Conservation (phyloP, 64 coral and sea anemone species). For the Catalaphyllia jardinei region DNA sequence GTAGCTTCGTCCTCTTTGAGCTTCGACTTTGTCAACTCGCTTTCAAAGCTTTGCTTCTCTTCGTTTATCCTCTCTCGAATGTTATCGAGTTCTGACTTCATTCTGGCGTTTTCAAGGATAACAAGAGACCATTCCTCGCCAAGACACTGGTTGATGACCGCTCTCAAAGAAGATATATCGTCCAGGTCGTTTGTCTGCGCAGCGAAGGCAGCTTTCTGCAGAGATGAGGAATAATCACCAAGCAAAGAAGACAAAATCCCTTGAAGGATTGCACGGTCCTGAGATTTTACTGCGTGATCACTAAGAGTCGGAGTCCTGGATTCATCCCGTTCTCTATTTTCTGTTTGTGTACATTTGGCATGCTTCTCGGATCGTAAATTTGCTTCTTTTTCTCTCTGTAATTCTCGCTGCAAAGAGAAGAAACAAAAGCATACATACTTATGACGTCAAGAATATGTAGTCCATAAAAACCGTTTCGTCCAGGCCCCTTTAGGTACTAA, state of each 20-base stretch:
- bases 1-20: not conserved
- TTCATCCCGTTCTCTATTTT: not conserved
- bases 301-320: not conserved
- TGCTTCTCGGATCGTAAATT: not conserved
- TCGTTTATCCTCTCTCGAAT: slow-evolving; percentile 29
- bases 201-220: slow-evolving; percentile 31
- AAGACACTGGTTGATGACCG: slow-evolving; percentile 45
- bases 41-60: slow-evolving; percentile 24
- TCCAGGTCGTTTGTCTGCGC: slow-evolving; percentile 4
- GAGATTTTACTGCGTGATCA: not conserved
- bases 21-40: slow-evolving; percentile 34
- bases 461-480: not conserved
- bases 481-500: not conserved
- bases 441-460: not conserved
- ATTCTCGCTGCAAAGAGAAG: slow-evolving; percentile 3
- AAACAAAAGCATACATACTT: not conserved
- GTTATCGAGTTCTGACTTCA: slow-evolving; percentile 37
- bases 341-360: slow-evolving; percentile 1
- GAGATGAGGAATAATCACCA: not conserved
- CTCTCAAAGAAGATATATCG: slow-evolving; percentile 34
- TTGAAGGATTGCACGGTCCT: not conserved
- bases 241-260: slow-evolving; percentile 5
- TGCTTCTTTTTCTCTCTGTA: not conserved
- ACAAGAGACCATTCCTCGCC: slow-evolving; percentile 53
- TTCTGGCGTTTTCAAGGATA: slow-evolving; percentile 28